Conservation (phyloP, 2,888 invertebrate species). For the Acanthococcus lagerstroemiae region DNA sequence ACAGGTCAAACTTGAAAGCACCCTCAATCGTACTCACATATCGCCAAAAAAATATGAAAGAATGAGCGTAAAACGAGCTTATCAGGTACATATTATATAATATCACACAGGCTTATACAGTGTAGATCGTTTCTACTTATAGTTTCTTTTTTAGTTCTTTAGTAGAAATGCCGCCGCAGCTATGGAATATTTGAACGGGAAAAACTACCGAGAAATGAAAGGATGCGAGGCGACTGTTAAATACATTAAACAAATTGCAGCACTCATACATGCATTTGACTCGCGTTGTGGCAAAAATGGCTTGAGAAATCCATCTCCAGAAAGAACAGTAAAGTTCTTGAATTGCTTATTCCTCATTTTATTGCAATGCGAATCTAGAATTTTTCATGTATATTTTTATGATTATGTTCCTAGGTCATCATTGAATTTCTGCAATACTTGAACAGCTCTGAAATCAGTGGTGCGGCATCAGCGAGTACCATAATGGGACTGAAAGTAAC, state of each 20-base stretch:
- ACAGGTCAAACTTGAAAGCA: neutral
- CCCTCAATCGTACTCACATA: neutral
- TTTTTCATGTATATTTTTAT: neutral
- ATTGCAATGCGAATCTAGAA: neutral
- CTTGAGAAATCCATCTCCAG: neutral
- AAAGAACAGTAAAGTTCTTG: neutral
- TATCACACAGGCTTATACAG: neutral
- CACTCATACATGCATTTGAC: neutral
- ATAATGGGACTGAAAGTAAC: neutral
- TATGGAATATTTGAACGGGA: neutral
- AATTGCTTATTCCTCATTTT: neutral
- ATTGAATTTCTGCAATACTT: neutral
- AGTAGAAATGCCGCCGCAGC: neutral
- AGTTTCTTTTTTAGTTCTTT: neutral
- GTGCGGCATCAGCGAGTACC: neutral
- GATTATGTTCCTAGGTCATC: neutral
- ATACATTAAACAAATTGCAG: neutral
- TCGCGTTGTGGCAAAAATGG: neutral
- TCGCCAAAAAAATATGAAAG: neutral
- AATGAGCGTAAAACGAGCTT: slow-evolving; percentile 4
- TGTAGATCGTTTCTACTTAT: neutral
- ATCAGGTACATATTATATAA: neutral
- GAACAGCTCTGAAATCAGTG: neutral
- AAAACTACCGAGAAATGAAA: neutral
- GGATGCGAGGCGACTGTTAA: neutral